phyloP scores from a whole-genome alignment of 2,113 vertebrate species.

The Alaudala cheleensis region DNA sequence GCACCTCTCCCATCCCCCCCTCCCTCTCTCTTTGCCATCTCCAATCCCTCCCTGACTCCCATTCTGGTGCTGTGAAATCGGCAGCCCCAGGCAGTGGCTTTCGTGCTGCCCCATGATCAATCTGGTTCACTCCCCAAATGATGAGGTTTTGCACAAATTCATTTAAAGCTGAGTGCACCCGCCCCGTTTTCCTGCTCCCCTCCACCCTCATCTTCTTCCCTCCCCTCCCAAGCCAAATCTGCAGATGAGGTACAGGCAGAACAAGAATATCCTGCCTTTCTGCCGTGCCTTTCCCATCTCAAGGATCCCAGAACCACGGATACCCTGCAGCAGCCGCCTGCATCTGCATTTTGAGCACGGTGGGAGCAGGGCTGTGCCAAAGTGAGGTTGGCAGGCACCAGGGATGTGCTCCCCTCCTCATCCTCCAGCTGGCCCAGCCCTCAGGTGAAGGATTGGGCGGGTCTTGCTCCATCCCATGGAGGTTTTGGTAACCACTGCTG shows the following conservation, averaged over 20 bases:
- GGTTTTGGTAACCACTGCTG: neutral
- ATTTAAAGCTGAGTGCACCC: neutral
- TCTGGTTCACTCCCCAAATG: slow-evolving; percentile 6
- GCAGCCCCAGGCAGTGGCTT: neutral
- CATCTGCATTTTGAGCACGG: neutral
- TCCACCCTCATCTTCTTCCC: neutral
- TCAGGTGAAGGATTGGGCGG: neutral
- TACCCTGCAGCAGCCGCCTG: neutral
- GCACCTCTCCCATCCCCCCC: neutral
- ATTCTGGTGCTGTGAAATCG: neutral
- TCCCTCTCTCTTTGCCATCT: neutral
- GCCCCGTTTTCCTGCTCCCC: neutral
- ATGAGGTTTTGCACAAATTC: neutral
- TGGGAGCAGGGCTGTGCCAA: neutral
- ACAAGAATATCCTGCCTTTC: neutral
- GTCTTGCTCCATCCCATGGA: neutral
- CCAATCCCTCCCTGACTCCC: neutral
- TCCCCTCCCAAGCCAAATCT: neutral
- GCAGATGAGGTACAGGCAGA: neutral
- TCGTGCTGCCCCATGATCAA: neutral
- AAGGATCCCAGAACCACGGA: neutral
- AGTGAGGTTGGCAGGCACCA: neutral
- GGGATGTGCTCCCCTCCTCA: neutral
- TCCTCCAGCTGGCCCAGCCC: neutral
- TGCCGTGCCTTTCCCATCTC: neutral